phyloP scores from a whole-genome alignment of 2,888 invertebrate genomes.

The Caenorhabditis wallacei region DNA sequence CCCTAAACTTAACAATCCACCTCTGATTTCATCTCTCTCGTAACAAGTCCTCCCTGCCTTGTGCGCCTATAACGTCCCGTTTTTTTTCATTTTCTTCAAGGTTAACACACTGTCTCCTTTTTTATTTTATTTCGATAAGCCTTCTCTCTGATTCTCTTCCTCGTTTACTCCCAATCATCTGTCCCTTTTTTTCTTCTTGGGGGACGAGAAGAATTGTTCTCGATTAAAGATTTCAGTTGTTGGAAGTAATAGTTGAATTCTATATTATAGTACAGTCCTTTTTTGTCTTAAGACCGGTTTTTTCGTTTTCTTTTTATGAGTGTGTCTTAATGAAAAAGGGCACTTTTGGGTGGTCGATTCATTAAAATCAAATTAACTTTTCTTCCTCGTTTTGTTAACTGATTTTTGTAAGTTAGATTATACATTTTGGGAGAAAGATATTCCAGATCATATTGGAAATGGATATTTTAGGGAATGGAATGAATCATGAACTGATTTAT shows the following conservation, averaged over 20 bases:
- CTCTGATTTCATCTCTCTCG: slow-evolving; percentile 11
- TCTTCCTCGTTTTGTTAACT: no score
- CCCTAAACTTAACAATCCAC: slow-evolving; percentile 42
- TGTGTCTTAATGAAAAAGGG: slow-evolving; percentile 10
- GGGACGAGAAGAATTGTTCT: slow-evolving; percentile 17
- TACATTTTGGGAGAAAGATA: no score
- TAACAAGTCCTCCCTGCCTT: slow-evolving; percentile 50
- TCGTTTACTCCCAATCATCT: slow-evolving; percentile 12
- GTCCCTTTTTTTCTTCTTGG: background rate
- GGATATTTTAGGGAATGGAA: no score
- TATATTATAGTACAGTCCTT: slow-evolving; percentile 34
- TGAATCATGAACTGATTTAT: no score
- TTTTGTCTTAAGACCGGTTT: slow-evolving; percentile 56
- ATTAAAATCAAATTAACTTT: slow-evolving; percentile 27
- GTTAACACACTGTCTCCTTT: slow-evolving; percentile 42
- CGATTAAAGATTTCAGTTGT: slow-evolving; percentile 13
- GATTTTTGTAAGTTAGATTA: no score
- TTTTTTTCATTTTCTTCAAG: slow-evolving; percentile 50
- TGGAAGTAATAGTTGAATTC: slow-evolving; percentile 7
- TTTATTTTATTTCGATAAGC: slow-evolving; percentile 41
- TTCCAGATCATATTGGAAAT: no score
- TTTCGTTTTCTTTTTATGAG: background rate
- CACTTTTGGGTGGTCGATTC: slow-evolving; percentile 34
- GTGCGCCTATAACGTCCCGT: slow-evolving; percentile 34
- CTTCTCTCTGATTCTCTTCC: slow-evolving; percentile 23